Evolutionary conservation across 2,113 vertebrate species (phyloP).

Genomic region (Colaptes auratus): DNA sequence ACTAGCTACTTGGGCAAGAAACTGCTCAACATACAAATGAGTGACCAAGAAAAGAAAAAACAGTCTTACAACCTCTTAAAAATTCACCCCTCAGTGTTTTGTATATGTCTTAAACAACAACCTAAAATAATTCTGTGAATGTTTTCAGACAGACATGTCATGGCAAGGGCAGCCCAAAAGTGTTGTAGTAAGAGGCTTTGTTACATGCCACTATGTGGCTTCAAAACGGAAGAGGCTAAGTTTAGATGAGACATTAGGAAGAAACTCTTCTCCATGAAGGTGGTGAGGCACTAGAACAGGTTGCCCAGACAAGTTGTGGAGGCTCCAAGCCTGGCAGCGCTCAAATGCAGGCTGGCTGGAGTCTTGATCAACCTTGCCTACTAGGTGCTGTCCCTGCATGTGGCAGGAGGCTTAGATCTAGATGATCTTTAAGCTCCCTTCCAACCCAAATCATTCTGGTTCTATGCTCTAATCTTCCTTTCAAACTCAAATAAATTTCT

Average conservation of each 20-base stretch:
- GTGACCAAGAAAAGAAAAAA: neutral
- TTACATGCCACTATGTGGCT: neutral
- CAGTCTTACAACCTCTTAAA: neutral
- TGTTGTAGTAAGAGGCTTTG: neutral
- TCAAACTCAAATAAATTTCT: neutral
- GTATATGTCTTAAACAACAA: neutral
- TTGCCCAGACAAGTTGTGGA: no score
- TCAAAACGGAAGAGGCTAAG: no score
- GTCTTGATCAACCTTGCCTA: no score
- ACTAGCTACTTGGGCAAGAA: neutral
- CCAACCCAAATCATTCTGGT: no score
- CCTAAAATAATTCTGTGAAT: neutral
- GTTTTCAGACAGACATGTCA: neutral
- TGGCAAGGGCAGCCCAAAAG: neutral
- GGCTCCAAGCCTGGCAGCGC: no score
- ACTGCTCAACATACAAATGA: neutral
- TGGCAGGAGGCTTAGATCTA: no score
- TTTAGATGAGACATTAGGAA: no score
- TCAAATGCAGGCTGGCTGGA: no score
- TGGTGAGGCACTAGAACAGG: no score
- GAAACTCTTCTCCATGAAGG: no score
- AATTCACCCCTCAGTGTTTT: neutral
- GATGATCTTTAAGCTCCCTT: no score
- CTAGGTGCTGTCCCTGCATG: no score
- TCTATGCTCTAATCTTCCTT: neutral